These are phyloP conservation scores for Dermolepida albohirtum DNA, from an alignment of 2,888 invertebrate genomes.

Conservation along the genomic window DNA sequence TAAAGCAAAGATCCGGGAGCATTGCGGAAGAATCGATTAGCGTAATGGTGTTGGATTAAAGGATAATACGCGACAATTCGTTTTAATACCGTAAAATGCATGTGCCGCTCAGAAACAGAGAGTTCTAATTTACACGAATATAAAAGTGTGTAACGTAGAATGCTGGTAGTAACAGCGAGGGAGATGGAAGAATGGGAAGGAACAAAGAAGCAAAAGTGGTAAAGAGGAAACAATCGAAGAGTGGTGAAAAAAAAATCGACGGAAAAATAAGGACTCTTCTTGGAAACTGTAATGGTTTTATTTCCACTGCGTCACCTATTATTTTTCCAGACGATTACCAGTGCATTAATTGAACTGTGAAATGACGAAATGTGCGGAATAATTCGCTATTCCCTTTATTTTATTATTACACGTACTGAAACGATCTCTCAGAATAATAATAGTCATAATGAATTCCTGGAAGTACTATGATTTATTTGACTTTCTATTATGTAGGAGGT, in stretches of 20 bases:
- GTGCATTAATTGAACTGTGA: slow-evolving; percentile 26
- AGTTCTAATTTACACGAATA: slow-evolving; percentile 19
- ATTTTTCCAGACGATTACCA: slow-evolving; percentile 35
- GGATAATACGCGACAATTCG: slow-evolving; percentile 36
- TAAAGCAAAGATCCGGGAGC: slow-evolving; percentile 27
- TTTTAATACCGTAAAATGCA: slow-evolving; percentile 38
- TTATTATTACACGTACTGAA: neutral
- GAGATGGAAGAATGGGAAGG: neutral
- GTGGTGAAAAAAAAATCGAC: neutral
- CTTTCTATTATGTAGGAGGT: no score
- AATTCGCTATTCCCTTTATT: slow-evolving; percentile 6
- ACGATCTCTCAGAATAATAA: neutral
- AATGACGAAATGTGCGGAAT: slow-evolving; percentile 7
- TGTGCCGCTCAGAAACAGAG: slow-evolving; percentile 15
- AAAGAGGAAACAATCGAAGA: slow-evolving; percentile 9
- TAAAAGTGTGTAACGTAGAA: neutral
- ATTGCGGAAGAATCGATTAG: slow-evolving; percentile 41
- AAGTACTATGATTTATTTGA: no score
- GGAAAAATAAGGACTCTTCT: slow-evolving; percentile 20
- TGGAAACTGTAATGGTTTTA: slow-evolving; percentile 25
- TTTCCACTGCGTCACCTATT: slow-evolving; percentile 18
- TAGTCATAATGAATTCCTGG: no score
- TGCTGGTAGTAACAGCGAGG: no score
- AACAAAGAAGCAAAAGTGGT: neutral
- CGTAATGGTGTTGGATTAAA: slow-evolving; percentile 42